Percentiles rank a stretch among this genome's conserved stretches.
Conservation (phyloP, 2,113 vertebrate species). For the Caranx melampygus region DNA sequence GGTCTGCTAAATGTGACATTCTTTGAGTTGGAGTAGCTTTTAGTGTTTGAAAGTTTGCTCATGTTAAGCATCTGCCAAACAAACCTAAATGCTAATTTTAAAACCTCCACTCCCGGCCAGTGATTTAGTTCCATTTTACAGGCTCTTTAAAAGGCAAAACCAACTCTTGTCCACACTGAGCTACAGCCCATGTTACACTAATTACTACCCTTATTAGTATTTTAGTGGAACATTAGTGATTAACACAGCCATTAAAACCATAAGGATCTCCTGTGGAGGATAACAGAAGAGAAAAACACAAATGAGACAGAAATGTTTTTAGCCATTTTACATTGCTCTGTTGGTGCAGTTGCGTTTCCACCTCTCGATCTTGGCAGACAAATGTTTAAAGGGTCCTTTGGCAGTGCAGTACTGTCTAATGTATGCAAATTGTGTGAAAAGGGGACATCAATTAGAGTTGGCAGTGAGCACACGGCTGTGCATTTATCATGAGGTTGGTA, state of each 20-base stretch:
- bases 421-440: slow-evolving; percentile 64
- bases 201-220: slow-evolving; percentile 76
- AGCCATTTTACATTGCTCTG: slow-evolving; percentile 13
- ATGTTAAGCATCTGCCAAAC: slow-evolving; percentile 42
- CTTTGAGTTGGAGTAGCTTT: slow-evolving; percentile 18
- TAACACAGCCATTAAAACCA: slow-evolving; percentile 68
- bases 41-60: slow-evolving; percentile 27
- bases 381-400: slow-evolving; percentile 30
- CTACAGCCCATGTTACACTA: slow-evolving; percentile 61
- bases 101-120: slow-evolving; percentile 44
- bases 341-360: slow-evolving; percentile 3
- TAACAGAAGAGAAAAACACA: slow-evolving; percentile 37
- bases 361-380: slow-evolving; percentile 46
- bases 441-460: slow-evolving; percentile 53
- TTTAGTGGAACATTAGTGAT: slow-evolving; percentile 62
- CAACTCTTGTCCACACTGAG: slow-evolving; percentile 50
- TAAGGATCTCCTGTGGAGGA: slow-evolving; percentile 52
- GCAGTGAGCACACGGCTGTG: slow-evolving; percentile 23
- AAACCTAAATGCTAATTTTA: slow-evolving; percentile 41
- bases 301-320: slow-evolving; percentile 51
- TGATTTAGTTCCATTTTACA: slow-evolving; percentile 51
- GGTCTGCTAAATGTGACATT: slow-evolving; percentile 3
- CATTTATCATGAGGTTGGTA: slow-evolving; percentile 59
- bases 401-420: slow-evolving; percentile 27
- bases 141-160: slow-evolving; percentile 52